Base-by-base conservation (phyloP, 2,797 vertebrate genomes). In the Erethizon dorsatum region DNA sequence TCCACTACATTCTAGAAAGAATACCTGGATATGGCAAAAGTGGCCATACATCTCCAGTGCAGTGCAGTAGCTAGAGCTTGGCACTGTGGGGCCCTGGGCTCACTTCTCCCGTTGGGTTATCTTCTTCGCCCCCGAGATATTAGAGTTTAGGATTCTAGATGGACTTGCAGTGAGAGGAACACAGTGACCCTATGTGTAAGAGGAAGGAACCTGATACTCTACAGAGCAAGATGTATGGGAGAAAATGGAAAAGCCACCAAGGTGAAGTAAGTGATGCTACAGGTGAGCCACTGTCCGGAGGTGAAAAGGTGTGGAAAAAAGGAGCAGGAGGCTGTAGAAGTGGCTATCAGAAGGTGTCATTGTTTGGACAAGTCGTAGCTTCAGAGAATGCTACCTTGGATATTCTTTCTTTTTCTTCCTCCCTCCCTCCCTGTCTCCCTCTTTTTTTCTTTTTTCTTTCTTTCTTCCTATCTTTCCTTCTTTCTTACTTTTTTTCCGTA, bases 51-150 rank as follows among this genome's bases (percentile, higher is more conserved):
- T 37, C 47, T 22, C 3, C 50, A 13, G 2, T 11, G 67, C 4
- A 24, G 33, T 22, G 18, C 12, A 57, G n/a, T 1, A 41, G 17
- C 22, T 33, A 2, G 47, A 65, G 47, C 9, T 73, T 18, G 20
- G 0, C 0, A 9, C 6, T 17, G 2, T 3, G 54, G n/a, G 33
- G 2, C 13, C 3, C 17, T 28, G 57, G 41, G 9, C 6, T 28
- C 26, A 18, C 11, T 5, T 65, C 52, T 56, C 26, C 17, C 26
- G 33, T 69, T 71, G 24, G 17, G 54, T 33, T 54, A 52, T 37
- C 20, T 47, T 69, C 69, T 65, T 92, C 88, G n/a, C 7, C n/a
- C 11, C 2, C 20, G 18, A 69, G 22, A 54, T 22, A 79, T 52
- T 56, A 10, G 22, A 78, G n/a, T 59, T 93, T 61, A 9, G 56